phyloP scores from a whole-genome alignment of 2,113 vertebrate genomes.

The Amphiprion percula region DNA sequence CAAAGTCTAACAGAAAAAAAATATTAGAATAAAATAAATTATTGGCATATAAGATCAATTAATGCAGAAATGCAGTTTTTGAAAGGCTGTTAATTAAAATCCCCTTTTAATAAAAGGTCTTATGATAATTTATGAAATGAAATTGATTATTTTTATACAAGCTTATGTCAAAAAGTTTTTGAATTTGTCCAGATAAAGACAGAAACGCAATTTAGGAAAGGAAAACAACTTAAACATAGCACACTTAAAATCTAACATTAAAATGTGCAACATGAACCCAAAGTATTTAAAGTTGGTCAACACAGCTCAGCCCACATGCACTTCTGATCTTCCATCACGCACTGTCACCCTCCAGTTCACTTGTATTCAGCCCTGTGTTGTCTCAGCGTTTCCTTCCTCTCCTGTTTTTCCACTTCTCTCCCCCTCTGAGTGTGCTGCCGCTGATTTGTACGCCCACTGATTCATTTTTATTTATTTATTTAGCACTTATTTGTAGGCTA shows the following conservation, averaged over 20 bases:
- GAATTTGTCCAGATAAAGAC: background rate
- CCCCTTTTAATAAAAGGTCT: too few species aligned
- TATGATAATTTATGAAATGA: too few species aligned
- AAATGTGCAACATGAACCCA: too few species aligned
- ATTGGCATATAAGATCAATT: background rate
- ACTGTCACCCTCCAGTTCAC: background rate
- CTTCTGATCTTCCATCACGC: background rate
- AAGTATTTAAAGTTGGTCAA: background rate
- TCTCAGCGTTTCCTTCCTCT: background rate
- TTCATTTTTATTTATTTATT: background rate
- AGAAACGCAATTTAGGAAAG: background rate
- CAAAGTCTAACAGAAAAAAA: background rate
- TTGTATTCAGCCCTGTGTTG: background rate
- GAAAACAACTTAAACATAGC: too few species aligned
- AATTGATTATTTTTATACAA: background rate
- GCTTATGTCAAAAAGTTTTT: too few species aligned
- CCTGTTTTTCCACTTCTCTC: background rate
- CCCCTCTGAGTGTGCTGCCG: background rate
- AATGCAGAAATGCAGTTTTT: too few species aligned
- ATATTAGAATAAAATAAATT: background rate
- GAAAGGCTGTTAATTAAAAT: too few species aligned
- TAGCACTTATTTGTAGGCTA: too few species aligned
- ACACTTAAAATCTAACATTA: background rate
- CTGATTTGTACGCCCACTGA: background rate
- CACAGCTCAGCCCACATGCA: background rate